These are phyloP conservation scores for Tenthredo scrophulariae DNA, from an alignment of 2,888 invertebrate genomes.

Conservation along the genomic window DNA sequence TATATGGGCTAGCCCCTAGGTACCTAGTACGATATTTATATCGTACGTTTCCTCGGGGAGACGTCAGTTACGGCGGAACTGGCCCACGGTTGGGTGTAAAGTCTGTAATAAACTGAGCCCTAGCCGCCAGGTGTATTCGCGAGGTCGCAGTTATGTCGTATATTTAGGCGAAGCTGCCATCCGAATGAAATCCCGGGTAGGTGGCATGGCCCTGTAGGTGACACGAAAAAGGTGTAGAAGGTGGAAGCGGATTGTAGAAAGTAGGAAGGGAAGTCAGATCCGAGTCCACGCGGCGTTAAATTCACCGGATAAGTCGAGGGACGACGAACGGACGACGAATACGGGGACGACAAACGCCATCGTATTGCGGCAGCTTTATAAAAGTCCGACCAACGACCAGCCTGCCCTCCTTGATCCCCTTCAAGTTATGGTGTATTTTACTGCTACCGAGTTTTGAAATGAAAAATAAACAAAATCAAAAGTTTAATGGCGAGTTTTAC, in stretches of 20 bases:
- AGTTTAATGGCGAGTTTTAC: constrained; percentile 53
- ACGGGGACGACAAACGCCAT: constrained; percentile 28
- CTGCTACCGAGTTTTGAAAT: constrained; percentile 51
- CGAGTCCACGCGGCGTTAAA: constrained; percentile 33
- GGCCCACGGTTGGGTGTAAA: constrained; percentile 49
- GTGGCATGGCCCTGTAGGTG: constrained; percentile 25
- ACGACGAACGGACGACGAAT: constrained; percentile 40
- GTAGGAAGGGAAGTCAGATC: constrained; percentile 18
- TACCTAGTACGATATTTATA: constrained; percentile 49
- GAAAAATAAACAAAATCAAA: constrained; percentile 49
- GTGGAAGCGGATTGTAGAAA: constrained; percentile 17
- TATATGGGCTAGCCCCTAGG: constrained; percentile 2
- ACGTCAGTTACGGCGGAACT: constrained; percentile 43
- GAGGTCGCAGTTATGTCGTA: constrained; percentile 53
- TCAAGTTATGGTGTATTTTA: constrained; percentile 54
- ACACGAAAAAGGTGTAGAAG: constrained; percentile 44
- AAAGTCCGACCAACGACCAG: constrained; percentile 43
- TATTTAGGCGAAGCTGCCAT: constrained; percentile 36
- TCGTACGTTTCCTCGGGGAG: constrained; percentile 52
- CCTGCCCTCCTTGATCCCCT: constrained; percentile 48
- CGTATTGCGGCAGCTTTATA: constrained; percentile 54
- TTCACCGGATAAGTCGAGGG: constrained; percentile 48
- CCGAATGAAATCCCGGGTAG: constrained; percentile 52
- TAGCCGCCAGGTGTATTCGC: constrained; percentile 46
- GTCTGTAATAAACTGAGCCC: constrained; percentile 53